Evolutionary conservation across 2,888 invertebrate genomes (phyloP).

Genomic region (Micoletzkya japonica): DNA sequence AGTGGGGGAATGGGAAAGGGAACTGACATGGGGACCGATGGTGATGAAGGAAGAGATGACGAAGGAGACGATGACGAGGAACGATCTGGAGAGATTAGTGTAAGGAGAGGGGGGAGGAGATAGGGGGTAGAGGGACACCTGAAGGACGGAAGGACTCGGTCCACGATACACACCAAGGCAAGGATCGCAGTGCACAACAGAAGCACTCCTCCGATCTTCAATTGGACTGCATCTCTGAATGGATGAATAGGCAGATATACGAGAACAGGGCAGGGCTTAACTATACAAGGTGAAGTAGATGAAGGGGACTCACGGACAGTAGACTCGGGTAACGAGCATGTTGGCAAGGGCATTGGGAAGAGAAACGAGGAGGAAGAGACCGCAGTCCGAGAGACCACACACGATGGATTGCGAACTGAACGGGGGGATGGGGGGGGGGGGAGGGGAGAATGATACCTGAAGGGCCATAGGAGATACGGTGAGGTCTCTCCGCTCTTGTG

Average conservation of each 20-base stretch:
- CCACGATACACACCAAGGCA: slow-evolving; percentile 2
- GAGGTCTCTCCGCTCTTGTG: slow-evolving; percentile 51
- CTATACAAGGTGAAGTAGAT: background rate
- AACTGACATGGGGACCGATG: slow-evolving; percentile 61
- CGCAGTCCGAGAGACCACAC: slow-evolving; percentile 54
- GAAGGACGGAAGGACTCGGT: slow-evolving; percentile 3
- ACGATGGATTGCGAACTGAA: slow-evolving; percentile 48
- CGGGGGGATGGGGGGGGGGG: background rate
- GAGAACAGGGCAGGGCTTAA: no score
- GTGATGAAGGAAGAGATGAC: slow-evolving; percentile 72
- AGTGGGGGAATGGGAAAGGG: background rate
- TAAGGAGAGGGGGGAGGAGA: background rate
- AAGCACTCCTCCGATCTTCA: slow-evolving; percentile 34
- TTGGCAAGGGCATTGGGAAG: slow-evolving; percentile 55
- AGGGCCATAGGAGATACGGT: slow-evolving; percentile 58
- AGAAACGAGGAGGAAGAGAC: slow-evolving; percentile 50
- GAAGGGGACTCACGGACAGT: slow-evolving; percentile 50
- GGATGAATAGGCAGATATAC: no score
- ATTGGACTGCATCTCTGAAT: slow-evolving; percentile 22
- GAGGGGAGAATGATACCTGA: slow-evolving; percentile 30
- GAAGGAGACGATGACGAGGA: slow-evolving; percentile 78
- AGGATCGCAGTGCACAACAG: background rate
- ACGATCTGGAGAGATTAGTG: slow-evolving; percentile 69
- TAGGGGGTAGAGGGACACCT: background rate
- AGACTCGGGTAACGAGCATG: slow-evolving; percentile 47